Evolutionary conservation across 1,140 invertebrate species (phyloP).

Genomic region (Protaetia brevitarsis): DNA sequence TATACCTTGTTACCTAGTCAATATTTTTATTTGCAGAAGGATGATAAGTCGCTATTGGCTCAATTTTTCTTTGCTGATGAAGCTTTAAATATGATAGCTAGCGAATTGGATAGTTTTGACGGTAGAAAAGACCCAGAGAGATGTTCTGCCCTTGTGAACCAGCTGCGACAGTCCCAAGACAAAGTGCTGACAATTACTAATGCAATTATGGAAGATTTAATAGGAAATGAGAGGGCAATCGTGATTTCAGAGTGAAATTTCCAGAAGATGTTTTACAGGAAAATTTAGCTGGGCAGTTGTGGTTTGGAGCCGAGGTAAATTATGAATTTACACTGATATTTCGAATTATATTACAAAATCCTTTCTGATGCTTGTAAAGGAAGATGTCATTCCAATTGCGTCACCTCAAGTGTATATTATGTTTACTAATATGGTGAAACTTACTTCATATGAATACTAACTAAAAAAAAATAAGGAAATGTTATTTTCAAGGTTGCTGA

Average conservation of each 20-base stretch:
- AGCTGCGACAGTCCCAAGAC: constrained; percentile 86
- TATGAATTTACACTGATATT: too few species aligned
- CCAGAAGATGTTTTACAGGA: constrained; percentile 98
- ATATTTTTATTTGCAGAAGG: constrained; percentile 67
- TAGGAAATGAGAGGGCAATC: constrained; percentile 80
- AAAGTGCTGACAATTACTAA: constrained; percentile 88
- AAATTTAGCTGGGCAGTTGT: constrained; percentile 94
- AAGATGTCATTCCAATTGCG: too few species aligned
- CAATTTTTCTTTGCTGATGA: constrained; percentile 99
- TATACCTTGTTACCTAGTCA: not conserved
- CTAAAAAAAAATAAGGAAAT: too few species aligned
- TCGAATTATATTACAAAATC: too few species aligned
- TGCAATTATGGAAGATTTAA: constrained; percentile 92
- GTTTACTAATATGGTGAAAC: too few species aligned
- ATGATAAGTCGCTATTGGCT: constrained; percentile 88
- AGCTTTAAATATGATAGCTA: constrained; percentile 88
- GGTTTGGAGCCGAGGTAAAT: constrained; percentile 97
- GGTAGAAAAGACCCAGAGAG: constrained; percentile 95
- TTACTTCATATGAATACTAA: too few species aligned
- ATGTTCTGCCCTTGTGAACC: constrained; percentile 91
- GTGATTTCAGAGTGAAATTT: constrained; percentile 98
- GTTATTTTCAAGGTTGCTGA: too few species aligned
- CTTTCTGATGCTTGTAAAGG: too few species aligned
- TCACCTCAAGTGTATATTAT: too few species aligned
- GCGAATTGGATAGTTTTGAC: constrained; percentile 97